Percentiles rank a stretch among this genome's conserved stretches.
phyloP scores from a whole-genome alignment of 2,888 invertebrate species.

The Oligia latruncula region DNA sequence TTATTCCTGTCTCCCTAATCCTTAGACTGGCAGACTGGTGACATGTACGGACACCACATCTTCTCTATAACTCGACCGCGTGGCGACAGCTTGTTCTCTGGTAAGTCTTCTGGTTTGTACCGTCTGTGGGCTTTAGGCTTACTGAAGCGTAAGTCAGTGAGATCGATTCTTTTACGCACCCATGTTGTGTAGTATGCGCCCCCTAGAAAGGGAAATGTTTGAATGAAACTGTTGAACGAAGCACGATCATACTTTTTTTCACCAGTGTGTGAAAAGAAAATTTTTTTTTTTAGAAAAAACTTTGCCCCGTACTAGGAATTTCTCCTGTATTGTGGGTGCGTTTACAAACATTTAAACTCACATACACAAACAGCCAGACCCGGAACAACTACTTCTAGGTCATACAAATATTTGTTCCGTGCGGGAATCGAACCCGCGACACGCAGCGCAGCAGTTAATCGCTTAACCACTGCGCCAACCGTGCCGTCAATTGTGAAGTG shows the following conservation, averaged over 20 bases:
- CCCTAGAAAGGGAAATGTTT: slow-evolving; percentile 64
- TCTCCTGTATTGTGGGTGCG: no score
- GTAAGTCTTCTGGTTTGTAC: slow-evolving; percentile 61
- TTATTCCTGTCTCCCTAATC: neutral
- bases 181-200: slow-evolving; percentile 72
- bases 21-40: slow-evolving; percentile 65
- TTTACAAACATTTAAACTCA: no score
- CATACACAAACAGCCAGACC: no score
- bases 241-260: neutral
- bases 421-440: no score
- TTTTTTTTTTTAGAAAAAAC: no score
- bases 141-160: slow-evolving; percentile 72
- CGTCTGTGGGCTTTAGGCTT: slow-evolving; percentile 73
- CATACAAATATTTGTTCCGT: no score
- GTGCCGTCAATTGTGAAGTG: no score
- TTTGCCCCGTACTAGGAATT: no score
- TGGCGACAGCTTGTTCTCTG: slow-evolving; percentile 64
- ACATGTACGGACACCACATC: slow-evolving; percentile 86
- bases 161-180: slow-evolving; percentile 59
- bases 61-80: slow-evolving; percentile 71
- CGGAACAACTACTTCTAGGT: no score
- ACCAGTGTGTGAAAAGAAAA: no score
- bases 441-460: no score
- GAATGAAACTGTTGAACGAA: neutral
- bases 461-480: no score